phyloP scores from a whole-genome alignment of 2,888 invertebrate genomes.

The Strigamia transsilvanica region DNA sequence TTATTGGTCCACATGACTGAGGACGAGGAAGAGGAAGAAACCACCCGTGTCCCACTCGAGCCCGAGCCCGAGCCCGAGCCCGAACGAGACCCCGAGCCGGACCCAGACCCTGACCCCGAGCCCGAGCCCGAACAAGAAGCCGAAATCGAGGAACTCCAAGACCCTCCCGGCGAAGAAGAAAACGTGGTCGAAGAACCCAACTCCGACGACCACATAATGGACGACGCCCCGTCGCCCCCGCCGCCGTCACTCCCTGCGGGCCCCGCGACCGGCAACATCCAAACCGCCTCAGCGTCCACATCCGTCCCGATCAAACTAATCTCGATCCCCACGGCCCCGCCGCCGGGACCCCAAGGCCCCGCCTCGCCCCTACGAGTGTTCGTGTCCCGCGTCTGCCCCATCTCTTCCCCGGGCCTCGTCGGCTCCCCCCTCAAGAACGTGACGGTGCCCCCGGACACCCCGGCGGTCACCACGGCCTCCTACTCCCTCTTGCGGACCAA shows the following conservation, averaged over 20 bases:
- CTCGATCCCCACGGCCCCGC: background rate
- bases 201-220: background rate
- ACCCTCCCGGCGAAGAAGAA: background rate
- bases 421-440: background rate
- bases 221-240: background rate
- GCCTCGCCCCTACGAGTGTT: background rate
- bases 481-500: background rate
- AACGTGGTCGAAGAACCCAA: conserved; percentile 4
- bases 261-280: background rate
- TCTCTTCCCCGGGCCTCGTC: background rate
- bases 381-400: background rate
- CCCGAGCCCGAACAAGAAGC: background rate
- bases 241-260: background rate
- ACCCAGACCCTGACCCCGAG: background rate
- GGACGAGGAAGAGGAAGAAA: conserved; percentile 53
- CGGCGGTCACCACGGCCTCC: background rate
- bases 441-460: background rate
- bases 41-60: background rate
- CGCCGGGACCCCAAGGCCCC: background rate
- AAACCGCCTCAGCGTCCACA: conserved; percentile 2
- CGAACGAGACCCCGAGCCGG: background rate
- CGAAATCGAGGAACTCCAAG: conserved; percentile 7
- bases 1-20: background rate
- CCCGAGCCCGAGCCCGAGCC: background rate
- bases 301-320: conserved; percentile 20